Evolutionary conservation across 2,888 invertebrate genomes (phyloP), one percentile per base, ranked within the genome.

Genomic region (Leptodirus hochenwartii): DNA sequence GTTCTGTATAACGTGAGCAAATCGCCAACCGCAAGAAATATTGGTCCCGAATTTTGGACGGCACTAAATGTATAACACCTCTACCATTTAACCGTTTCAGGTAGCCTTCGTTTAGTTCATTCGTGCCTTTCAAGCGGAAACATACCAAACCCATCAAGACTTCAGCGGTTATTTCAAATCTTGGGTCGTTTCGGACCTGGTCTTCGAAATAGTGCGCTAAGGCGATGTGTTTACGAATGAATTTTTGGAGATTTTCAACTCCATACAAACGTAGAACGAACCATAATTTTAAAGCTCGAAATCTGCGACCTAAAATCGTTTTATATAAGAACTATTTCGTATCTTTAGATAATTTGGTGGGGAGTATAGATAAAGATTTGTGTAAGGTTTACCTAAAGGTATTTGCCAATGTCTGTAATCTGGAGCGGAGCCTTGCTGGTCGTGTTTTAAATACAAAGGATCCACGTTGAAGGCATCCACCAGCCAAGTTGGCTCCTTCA

Each of bases 331-430:
- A n/a, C n/a, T n/a, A n/a, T n/a, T n/a, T n/a, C n/a, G n/a, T n/a
- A n/a, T n/a, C n/a, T n/a, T n/a, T n/a, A n/a, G n/a, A n/a, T n/a
- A n/a, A n/a, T n/a, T n/a, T n/a, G n/a, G n/a, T n/a, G n/a, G n/a
- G n/a, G n/a, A n/a, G n/a, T n/a, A n/a, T n/a, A n/a, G n/a, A n/a
- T n/a, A n/a, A n/a, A n/a, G n/a, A n/a, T n/a, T n/a, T n/a, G n/a
- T n/a, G n/a, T n/a, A n/a, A n/a, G n/a, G n/a, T n/a, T n/a, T n/a
- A n/a, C n/a, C n/a, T 17, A 95, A 55, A 4, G 93, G 91, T 39
- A 95, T 91, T 61, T 93, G 91, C 93, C 91, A 95, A 49, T 95
- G 93, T 56, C 93, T 73, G 49, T 93, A 91, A 51, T 95, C 95
- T 0, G 88, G 88, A 1, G 80, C 82, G 3, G 76, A 68, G 8